Evolutionary conservation across 2,113 vertebrate species (phyloP), one percentile per base, ranked within the genome.

Genomic region (Neopipo cinnamomea): DNA sequence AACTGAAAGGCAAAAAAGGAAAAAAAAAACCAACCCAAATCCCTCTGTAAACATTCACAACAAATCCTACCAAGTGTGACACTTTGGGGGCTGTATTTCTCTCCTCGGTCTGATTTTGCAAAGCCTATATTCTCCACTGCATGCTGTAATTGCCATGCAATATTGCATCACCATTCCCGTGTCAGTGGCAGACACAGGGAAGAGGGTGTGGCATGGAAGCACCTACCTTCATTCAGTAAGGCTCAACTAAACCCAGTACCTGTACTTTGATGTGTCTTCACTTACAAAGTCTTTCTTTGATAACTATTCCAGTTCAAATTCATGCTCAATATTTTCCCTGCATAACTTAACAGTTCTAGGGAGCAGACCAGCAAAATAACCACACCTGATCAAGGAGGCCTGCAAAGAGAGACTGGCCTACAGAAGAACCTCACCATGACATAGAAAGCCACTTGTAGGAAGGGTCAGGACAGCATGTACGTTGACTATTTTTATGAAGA

Each of bases 101-200:
- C 55, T 65, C 82, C 71, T 93, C 85, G 58, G 74, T 8, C 49
- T 66, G 88, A 73, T 73, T 90, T 93, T 90, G 75, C 75, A 93
- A 79, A 90, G 46, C 27, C 58, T 55, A 3, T n/a, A 47, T 28
- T 91, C 82, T 53, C 66, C 75, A 27, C 71, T 39, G 88, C 52
- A 93, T 97, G 49, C 85, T 97, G 96, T 80, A 97, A 97, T 6
- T 94, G 68, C 92, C 83, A 92, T 0, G 9, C 75, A 86, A 80
- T 95, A 50, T 97, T 97, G 96, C 96, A 97, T 97, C 96, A 97
- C 95, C 71, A 42, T 6, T 39, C 8, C 79, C 15, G 75, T 53
- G 90, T 49, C 85, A 80, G 92, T 79, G 88, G 94, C 95, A 95
- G 88, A 72, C 74, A 67, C 52, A 12, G 39, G 52, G 30, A 72